Evolutionary conservation across 2,888 invertebrate genomes (phyloP).

Genomic region (Oscheius sp.): DNA sequence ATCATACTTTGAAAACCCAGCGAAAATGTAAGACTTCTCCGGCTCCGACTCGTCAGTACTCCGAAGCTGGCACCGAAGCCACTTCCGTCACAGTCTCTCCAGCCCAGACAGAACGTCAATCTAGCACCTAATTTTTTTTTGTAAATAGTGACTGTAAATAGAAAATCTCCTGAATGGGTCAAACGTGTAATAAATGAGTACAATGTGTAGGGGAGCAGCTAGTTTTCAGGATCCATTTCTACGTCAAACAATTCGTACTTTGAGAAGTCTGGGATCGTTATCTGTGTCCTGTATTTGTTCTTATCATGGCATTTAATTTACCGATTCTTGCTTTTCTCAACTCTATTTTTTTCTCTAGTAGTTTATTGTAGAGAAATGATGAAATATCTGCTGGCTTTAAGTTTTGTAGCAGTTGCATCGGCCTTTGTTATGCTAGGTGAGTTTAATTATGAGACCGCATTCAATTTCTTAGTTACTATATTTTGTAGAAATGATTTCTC

Average conservation of each 20-base stretch:
- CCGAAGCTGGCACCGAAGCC: not conserved
- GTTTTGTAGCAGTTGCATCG: not conserved
- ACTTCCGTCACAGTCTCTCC: not conserved
- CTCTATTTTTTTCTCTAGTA: too few species aligned
- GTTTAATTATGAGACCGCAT: not conserved
- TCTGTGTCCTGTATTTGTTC: too few species aligned
- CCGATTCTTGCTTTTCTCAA: too few species aligned
- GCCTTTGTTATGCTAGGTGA: not conserved
- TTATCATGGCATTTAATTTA: too few species aligned
- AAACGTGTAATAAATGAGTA: slow-evolving; percentile 28
- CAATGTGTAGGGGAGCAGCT: not conserved
- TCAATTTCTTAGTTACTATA: too few species aligned
- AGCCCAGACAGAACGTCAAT: not conserved
- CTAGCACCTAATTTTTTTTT: not conserved
- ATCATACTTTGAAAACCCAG: slow-evolving; percentile 42
- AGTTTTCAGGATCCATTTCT: not conserved
- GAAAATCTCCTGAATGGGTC: slow-evolving; percentile 5
- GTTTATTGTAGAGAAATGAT: too few species aligned
- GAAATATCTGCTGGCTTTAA: too few species aligned
- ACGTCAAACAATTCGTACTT: not conserved
- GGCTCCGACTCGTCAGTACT: not conserved
- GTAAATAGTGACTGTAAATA: slow-evolving; percentile 7
- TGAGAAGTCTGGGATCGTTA: not conserved
- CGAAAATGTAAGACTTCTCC: not conserved
- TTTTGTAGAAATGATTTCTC: not conserved